A percentile compares a stretch with the other conserved stretches of the same genome.
Evolutionary conservation across 2,888 invertebrate species (phyloP).

Genomic region (Disparrhopalites patrizii): DNA sequence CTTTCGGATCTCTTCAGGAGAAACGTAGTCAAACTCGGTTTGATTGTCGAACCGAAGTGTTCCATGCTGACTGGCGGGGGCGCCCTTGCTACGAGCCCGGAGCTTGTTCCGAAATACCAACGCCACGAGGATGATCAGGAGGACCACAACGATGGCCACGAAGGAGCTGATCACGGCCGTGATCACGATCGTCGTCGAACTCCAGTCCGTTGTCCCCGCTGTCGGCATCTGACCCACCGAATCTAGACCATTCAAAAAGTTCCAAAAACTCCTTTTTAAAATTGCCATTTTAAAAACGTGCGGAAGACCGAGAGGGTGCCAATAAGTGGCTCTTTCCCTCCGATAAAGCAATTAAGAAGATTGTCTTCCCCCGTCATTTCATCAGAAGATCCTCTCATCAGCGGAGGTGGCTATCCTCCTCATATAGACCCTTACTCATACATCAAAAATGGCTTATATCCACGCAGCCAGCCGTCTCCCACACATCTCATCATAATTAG

Average conservation of each 20-base stretch:
- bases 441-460: too few relatives aligned
- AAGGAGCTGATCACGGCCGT: constrained; percentile 48
- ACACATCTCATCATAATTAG: background rate
- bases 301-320: too few relatives aligned
- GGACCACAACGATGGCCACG: constrained; percentile 46
- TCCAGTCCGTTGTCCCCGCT: constrained; percentile 44
- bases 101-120: constrained; percentile 44
- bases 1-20: constrained; percentile 46
- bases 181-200: constrained; percentile 44
- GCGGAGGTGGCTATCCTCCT: too few relatives aligned
- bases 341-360: too few relatives aligned
- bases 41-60: constrained; percentile 46
- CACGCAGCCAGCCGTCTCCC: too few relatives aligned
- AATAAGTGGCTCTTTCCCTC: too few relatives aligned
- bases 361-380: too few relatives aligned
- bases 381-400: too few relatives aligned
- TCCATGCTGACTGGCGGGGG: constrained; percentile 42
- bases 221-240: constrained; percentile 41
- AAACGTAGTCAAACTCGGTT: constrained; percentile 44
- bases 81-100: constrained; percentile 34
- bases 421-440: too few relatives aligned
- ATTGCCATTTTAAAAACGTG: too few relatives aligned
- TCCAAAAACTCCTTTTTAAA: too few relatives aligned
- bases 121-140: constrained; percentile 41
- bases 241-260: constrained; percentile 12